Base-by-base conservation (phyloP, 2,888 invertebrate genomes). In the Xanthia icteritia region DNA sequence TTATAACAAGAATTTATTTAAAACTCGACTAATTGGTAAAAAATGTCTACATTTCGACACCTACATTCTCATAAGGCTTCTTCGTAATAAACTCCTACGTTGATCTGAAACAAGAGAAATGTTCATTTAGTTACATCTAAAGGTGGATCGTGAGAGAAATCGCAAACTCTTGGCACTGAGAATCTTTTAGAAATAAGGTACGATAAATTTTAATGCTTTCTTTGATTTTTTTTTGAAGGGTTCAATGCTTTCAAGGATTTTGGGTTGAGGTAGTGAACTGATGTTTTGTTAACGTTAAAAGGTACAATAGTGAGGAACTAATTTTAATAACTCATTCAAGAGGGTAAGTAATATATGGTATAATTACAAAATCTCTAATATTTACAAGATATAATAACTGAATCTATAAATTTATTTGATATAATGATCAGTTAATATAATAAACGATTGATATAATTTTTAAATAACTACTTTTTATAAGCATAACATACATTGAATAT, bases 61-160 rank as follows among this genome's bases (percentile, higher is more conserved):
- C 96, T 96, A 96, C 95, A 91, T 92, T 94, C 92, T 96, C 92
- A 96, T 96, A 96, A 96, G 96, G 96, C 96, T 96, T 95, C 96
- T 96, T 96, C 93, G 91, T 95, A 93, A 95, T 96, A 96, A 96
- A 96, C 96, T 96, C 96, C 96, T 96, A 96, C 96, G 94, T 95
- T 96, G 95, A 96, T 96, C 96, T 96, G 96, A 87, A 95, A 95
- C 89, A 92, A 93, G 73, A 76, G 73, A 91, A 89, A 89, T 39
- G 11, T 64, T 71, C 17, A 72, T 58, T 85, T 51, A 85, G 63
- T 73, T 39, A 42, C 6, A 39, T 0, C 13, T 74, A 60, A 84
- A 70, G 36, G 42, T 48, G 54, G 31, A 42, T 54, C 36, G 48
- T 74, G 60, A 83, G 23, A 71, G 66, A 64, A 72, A 72, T 81